Conservation (phyloP, 2,888 invertebrate species). For the Drosophila flavopinicola region DNA sequence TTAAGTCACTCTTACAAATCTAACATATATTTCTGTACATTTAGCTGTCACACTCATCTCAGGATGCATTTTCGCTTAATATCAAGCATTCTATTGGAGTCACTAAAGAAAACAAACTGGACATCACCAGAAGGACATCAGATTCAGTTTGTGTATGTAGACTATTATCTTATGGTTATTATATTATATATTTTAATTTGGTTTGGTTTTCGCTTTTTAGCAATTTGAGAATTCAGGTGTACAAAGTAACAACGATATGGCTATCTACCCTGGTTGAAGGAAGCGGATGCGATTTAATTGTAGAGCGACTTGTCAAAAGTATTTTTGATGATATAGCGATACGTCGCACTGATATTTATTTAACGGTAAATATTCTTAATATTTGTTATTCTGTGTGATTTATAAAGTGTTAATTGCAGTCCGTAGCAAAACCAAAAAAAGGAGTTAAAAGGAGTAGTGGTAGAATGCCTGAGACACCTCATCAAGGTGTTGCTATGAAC, state of each 20-base stretch:
- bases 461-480: background rate
- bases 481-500: background rate
- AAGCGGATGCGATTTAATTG: slow-evolving; percentile 32
- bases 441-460: slow-evolving; percentile 2
- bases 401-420: slow-evolving; percentile 3
- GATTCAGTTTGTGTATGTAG: slow-evolving; percentile 32
- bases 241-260: slow-evolving; percentile 33
- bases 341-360: slow-evolving; percentile 14
- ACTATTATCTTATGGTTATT: background rate
- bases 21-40: background rate
- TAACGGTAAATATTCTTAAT: slow-evolving; percentile 15
- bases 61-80: slow-evolving; percentile 48
- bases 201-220: slow-evolving; percentile 18
- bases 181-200: background rate
- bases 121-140: slow-evolving; percentile 12
- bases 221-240: slow-evolving; percentile 25
- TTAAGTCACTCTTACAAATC: background rate
- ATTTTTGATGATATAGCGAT: slow-evolving; percentile 29
- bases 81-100: slow-evolving; percentile 39
- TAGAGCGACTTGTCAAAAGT: slow-evolving; percentile 25
- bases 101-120: slow-evolving; percentile 37
- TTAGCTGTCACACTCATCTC: slow-evolving; percentile 55
- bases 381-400: too few species aligned
- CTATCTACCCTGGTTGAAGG: slow-evolving; percentile 33
- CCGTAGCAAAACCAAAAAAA: background rate